Evolutionary conservation across 2,888 invertebrate species (phyloP).

Genomic region (Epistrophe eligans): DNA sequence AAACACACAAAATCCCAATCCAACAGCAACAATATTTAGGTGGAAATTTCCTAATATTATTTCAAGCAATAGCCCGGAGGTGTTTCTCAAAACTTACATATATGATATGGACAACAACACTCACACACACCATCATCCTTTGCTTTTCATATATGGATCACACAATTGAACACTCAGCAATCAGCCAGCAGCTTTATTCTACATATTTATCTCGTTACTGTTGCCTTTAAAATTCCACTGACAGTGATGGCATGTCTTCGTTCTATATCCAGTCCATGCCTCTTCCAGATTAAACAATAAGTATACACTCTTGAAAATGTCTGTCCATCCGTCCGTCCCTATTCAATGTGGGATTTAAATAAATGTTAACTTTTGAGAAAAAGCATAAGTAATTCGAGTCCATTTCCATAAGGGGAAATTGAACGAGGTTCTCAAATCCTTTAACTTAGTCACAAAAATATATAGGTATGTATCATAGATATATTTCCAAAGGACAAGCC

Average conservation of each 20-base stretch:
- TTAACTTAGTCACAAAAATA: constrained; percentile 60
- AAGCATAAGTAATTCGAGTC: constrained; percentile 72
- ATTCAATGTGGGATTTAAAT: constrained; percentile 68
- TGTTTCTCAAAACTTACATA: constrained; percentile 28
- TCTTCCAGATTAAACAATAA: constrained; percentile 22
- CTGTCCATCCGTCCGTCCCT: constrained; percentile 34
- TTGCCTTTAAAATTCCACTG: constrained; percentile 20
- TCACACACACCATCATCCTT: constrained; percentile 44
- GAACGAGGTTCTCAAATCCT: constrained; percentile 65
- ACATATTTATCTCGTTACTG: constrained; percentile 23
- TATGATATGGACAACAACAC: constrained; percentile 3
- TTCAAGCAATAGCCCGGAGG: constrained; percentile 68
- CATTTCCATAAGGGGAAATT: constrained; percentile 72
- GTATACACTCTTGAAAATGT: constrained; percentile 23
- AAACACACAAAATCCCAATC: constrained; percentile 37
- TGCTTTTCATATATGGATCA: constrained; percentile 7
- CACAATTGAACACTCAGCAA: constrained; percentile 25
- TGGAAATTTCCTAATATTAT: constrained; percentile 69
- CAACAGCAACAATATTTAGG: constrained; percentile 37
- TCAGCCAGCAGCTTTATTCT: constrained; percentile 34
- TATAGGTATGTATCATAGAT: neutral
- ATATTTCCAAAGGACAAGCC: constrained; percentile 14
- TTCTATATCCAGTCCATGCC: neutral
- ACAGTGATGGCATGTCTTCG: constrained; percentile 37
- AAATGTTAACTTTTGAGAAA: constrained; percentile 74